These are phyloP conservation scores for Erpetoichthys calabaricus DNA, from an alignment of 2,797 vertebrate species.

Conservation along the genomic window DNA sequence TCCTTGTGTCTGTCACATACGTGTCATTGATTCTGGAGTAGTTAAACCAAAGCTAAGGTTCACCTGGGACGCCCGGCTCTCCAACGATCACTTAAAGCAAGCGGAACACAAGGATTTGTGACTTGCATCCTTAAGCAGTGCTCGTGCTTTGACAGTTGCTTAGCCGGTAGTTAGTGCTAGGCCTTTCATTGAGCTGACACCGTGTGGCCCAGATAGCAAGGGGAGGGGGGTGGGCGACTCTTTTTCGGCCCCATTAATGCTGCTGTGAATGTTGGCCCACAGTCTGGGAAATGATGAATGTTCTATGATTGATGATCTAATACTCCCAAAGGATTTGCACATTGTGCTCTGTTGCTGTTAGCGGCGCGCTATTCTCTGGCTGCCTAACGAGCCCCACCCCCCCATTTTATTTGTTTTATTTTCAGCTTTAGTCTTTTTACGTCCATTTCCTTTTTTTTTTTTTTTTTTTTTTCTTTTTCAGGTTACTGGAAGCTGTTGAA, in stretches of 20 bases:
- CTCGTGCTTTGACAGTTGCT: conserved; percentile 46
- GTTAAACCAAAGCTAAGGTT: conserved; percentile 41
- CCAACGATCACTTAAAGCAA: conserved; percentile 37
- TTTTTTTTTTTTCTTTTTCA: too few species aligned
- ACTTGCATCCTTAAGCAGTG: conserved; percentile 39
- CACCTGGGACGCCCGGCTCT: conserved; percentile 44
- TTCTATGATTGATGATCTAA: conserved; percentile 65
- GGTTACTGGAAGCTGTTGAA: too few species aligned
- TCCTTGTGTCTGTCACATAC: conserved; percentile 55
- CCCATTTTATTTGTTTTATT: too few species aligned
- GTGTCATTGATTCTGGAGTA: conserved; percentile 47
- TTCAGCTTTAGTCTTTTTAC: too few species aligned
- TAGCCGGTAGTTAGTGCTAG: conserved; percentile 35
- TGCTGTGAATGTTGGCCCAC: conserved; percentile 38
- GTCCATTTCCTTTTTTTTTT: too few species aligned
- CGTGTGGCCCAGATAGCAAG: conserved; percentile 33
- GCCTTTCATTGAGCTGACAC: conserved; percentile 49
- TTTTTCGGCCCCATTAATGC: conserved; percentile 36
- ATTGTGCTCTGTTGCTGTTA: conserved; percentile 26
- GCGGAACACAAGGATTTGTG: conserved; percentile 28
- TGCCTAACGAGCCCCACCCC: neutral
- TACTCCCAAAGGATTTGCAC: conserved; percentile 30
- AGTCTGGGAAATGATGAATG: conserved; percentile 52
- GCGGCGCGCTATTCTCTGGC: conserved; percentile 17
- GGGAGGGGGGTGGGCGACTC: conserved; percentile 11